These are phyloP conservation scores for Drosophila simulans DNA, from an alignment of 1,140 invertebrate genomes.

Conservation along the genomic window DNA sequence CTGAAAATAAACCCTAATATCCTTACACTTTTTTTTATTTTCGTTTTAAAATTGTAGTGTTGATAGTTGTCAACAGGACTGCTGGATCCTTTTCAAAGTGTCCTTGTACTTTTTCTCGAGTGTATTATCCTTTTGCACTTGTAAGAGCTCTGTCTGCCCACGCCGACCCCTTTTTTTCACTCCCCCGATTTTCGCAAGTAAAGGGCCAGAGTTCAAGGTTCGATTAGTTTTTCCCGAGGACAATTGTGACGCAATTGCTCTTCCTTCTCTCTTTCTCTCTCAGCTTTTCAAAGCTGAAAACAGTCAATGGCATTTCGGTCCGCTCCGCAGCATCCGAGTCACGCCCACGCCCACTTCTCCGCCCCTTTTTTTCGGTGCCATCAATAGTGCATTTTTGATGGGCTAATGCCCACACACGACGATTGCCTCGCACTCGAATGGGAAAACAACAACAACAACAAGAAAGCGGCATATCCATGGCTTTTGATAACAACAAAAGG, in stretches of 20 bases:
- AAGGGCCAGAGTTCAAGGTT: slow-evolving; percentile 53
- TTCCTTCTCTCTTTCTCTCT: slow-evolving; percentile 15
- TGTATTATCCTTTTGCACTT: slow-evolving; percentile 52
- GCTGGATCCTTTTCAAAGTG: too few species aligned
- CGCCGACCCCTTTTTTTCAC: neutral
- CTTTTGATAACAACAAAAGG: slow-evolving; percentile 56
- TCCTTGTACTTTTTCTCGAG: neutral
- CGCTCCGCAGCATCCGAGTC: slow-evolving; percentile 21
- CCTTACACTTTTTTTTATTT: too few species aligned
- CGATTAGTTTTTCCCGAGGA: slow-evolving; percentile 48
- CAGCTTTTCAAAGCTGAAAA: neutral
- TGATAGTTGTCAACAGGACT: too few species aligned
- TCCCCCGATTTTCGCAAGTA: slow-evolving; percentile 1
- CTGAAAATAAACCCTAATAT: too few species aligned
- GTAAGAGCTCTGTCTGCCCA: slow-evolving; percentile 40
- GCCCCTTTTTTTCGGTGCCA: slow-evolving; percentile 9
- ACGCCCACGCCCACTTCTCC: slow-evolving; percentile 6
- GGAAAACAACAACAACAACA: neutral
- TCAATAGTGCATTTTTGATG: slow-evolving; percentile 38
- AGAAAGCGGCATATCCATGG: slow-evolving; percentile 35
- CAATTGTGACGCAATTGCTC: slow-evolving; percentile 59
- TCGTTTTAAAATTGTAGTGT: too few species aligned
- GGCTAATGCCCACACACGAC: slow-evolving; percentile 44
- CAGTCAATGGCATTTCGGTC: slow-evolving; percentile 25
- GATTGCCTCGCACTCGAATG: slow-evolving; percentile 19